Percentiles rank a stretch among this genome's conserved stretches.
phyloP scores from a whole-genome alignment of 2,113 vertebrate species.

The Saccopteryx leptura region DNA sequence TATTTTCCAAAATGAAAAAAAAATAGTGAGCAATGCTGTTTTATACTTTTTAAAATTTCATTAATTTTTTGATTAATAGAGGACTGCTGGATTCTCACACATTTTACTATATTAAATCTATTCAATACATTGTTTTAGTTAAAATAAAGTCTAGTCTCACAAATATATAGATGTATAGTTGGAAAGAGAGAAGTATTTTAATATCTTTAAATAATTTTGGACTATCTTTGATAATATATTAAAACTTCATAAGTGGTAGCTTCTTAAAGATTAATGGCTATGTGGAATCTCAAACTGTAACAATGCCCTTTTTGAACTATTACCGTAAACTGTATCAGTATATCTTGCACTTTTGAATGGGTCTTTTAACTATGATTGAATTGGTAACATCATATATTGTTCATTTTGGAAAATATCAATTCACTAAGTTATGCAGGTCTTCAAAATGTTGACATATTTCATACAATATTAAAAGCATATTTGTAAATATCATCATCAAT shows the following conservation, averaged over 20 bases:
- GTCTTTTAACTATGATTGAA: background rate
- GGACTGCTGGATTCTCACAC: background rate
- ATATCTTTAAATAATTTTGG: background rate
- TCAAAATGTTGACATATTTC: background rate
- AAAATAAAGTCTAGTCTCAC: background rate
- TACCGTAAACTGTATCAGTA: background rate
- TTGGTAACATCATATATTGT: background rate
- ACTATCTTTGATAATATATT: background rate
- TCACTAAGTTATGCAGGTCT: background rate
- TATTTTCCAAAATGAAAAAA: background rate
- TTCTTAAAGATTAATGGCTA: background rate
- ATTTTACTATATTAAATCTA: background rate
- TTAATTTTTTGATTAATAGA: background rate
- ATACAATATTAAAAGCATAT: background rate
- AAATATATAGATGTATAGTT: background rate
- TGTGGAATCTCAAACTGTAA: background rate
- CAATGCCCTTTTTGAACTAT: background rate
- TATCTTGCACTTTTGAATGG: background rate
- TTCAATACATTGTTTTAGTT: background rate
- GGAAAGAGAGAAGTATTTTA: background rate
- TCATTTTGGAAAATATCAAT: background rate
- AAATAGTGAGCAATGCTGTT: background rate
- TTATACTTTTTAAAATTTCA: conserved; percentile 14
- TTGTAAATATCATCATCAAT: background rate
- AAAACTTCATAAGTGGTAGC: background rate